A percentile compares a stretch with the other conserved stretches of the same genome.
phyloP scores from a whole-genome alignment of 2,797 vertebrate genomes.

The Scyliorhinus canicula region DNA sequence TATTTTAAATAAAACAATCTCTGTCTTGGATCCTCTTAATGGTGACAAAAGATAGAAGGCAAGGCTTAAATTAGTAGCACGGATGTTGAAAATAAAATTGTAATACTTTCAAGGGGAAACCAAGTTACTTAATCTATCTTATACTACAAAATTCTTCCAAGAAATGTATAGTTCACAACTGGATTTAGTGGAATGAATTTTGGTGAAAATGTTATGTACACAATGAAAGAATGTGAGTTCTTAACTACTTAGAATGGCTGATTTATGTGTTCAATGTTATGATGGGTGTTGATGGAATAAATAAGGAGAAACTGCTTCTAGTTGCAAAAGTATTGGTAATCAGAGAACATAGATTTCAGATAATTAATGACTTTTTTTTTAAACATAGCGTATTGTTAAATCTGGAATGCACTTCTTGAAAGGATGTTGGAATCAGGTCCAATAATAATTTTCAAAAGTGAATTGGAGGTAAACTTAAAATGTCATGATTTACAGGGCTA shows the following conservation, averaged over 20 bases:
- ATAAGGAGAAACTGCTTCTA: background rate
- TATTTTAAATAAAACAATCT: background rate
- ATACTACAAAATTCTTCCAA: background rate
- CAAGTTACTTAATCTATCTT: background rate
- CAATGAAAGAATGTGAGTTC: background rate
- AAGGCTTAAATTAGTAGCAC: background rate
- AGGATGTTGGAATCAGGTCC: background rate
- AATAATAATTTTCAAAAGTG: background rate
- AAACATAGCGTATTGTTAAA: background rate
- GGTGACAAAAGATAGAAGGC: background rate
- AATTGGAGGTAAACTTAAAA: background rate
- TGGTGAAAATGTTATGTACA: background rate
- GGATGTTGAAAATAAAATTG: background rate
- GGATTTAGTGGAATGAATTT: background rate
- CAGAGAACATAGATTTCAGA: background rate
- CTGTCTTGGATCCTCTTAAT: background rate
- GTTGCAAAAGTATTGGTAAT: background rate
- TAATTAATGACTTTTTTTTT: background rate
- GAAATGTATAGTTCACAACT: background rate
- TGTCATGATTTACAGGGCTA: background rate
- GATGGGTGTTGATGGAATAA: background rate
- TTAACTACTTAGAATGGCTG: background rate
- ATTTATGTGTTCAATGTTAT: background rate
- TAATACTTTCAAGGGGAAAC: background rate
- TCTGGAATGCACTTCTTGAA: background rate